Evolutionary conservation across 2,113 vertebrate genomes (phyloP).

Genomic region (Catharus fuscescens): DNA sequence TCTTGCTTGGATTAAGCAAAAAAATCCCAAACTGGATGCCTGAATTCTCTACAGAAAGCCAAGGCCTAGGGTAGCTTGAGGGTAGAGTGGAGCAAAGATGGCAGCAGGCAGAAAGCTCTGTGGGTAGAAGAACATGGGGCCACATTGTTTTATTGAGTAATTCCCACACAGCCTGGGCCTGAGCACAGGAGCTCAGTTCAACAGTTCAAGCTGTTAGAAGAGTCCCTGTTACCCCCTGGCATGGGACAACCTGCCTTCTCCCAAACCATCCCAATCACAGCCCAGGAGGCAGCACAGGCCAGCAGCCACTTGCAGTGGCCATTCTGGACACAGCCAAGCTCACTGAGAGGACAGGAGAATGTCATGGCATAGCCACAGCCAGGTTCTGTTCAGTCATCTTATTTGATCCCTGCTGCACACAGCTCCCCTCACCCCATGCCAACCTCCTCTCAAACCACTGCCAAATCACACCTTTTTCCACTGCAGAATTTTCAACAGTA

Average conservation of each 20-base stretch:
- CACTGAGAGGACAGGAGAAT: neutral
- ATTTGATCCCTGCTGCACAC: neutral
- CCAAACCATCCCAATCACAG: neutral
- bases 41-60: neutral
- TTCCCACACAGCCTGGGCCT: neutral
- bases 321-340: neutral
- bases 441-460: neutral
- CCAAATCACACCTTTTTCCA: neutral
- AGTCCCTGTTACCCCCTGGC: neutral
- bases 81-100: neutral
- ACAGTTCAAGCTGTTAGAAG: neutral
- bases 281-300: neutral
- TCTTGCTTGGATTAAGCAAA: neutral
- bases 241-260: neutral
- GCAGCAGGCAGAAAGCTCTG: neutral
- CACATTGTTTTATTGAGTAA: neutral
- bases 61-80: neutral
- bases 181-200: neutral
- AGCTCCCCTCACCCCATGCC: neutral
- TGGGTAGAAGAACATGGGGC: neutral
- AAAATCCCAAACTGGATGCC: neutral
- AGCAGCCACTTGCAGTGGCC: neutral
- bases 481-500: neutral
- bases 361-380: rapidly evolving
- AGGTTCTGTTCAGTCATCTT: neutral